Conservation (phyloP, 2,797 vertebrate genomes). For the Danio choprae region DNA sequence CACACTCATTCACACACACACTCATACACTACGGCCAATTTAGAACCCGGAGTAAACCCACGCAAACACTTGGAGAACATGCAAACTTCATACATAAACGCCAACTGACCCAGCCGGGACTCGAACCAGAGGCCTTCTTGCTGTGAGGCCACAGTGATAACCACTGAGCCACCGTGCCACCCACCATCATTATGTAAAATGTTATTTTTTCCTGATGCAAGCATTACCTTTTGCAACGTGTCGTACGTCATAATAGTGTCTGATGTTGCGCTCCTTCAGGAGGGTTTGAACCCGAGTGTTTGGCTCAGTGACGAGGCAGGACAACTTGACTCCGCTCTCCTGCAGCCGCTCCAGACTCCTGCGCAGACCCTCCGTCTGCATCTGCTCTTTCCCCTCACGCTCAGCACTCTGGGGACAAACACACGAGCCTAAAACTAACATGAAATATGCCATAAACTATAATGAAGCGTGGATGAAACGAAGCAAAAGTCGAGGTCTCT, state of each 20-base stretch:
- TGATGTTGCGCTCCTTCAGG: neutral
- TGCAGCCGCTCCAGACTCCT: neutral
- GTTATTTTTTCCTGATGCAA: neutral
- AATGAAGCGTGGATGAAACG: neutral
- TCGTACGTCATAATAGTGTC: neutral
- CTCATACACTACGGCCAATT: too few species aligned
- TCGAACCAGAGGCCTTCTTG: too few species aligned
- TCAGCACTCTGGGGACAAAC: neutral
- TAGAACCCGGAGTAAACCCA: too few species aligned
- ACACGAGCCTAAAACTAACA: neutral
- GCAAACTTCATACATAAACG: too few species aligned
- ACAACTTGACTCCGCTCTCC: neutral
- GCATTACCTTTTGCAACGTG: neutral
- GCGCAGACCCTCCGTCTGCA: conserved; percentile 11
- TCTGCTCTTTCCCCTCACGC: neutral
- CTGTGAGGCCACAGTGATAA: too few species aligned
- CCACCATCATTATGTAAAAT: neutral
- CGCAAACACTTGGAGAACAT: too few species aligned
- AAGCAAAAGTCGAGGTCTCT: too few species aligned
- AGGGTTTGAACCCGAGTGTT: neutral
- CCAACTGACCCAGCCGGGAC: too few species aligned
- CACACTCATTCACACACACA: too few species aligned
- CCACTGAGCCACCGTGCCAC: too few species aligned
- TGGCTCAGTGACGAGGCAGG: neutral
- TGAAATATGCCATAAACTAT: neutral